These are phyloP conservation scores for Macaca nemestrina DNA, from an alignment of 2,113 vertebrate species.

Conservation along the genomic window DNA sequence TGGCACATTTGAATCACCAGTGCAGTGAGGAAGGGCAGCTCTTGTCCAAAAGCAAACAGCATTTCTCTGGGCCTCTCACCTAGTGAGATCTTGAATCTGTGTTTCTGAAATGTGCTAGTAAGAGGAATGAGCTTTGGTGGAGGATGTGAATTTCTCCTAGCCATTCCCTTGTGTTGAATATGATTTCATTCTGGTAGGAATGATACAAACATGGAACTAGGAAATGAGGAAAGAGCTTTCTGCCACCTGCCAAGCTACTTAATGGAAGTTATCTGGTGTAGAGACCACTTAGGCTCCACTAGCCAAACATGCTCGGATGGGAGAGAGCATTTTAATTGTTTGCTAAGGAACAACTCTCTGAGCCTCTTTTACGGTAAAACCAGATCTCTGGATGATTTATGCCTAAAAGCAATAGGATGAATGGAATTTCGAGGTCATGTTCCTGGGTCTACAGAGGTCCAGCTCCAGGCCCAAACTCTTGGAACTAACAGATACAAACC, in stretches of 20 bases:
- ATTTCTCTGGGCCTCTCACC: neutral
- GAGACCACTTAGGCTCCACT: neutral
- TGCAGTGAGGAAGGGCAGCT: neutral
- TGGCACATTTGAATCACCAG: neutral
- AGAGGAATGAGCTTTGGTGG: neutral
- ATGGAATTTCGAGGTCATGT: neutral
- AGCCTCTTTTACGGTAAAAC: neutral
- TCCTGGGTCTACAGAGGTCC: neutral
- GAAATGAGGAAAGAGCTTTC: neutral
- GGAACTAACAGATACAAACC: neutral
- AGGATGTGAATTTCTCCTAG: neutral
- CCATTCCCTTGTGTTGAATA: neutral
- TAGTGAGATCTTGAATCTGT: neutral
- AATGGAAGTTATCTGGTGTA: neutral
- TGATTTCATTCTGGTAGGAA: neutral
- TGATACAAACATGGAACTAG: neutral
- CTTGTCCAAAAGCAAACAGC: neutral
- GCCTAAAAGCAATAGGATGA: neutral
- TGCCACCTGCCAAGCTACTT: neutral
- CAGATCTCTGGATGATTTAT: neutral
- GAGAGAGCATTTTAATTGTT: neutral
- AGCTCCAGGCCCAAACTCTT: neutral
- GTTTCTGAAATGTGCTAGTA: neutral
- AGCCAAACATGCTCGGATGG: neutral
- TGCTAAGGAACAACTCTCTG: neutral